phyloP scores from a whole-genome alignment of 1,140 invertebrate genomes.

The Diprion similis region DNA sequence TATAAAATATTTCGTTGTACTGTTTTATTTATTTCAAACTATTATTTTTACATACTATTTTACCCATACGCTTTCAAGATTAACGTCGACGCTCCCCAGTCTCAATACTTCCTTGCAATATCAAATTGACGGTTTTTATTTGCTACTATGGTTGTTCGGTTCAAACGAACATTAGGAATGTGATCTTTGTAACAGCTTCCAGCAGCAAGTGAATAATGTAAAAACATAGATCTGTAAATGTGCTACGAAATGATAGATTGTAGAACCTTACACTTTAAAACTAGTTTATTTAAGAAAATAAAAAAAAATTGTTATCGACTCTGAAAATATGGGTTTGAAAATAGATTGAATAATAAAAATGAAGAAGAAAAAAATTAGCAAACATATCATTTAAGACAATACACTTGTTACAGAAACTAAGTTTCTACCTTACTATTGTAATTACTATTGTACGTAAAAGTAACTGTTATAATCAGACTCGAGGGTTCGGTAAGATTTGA shows the following conservation, averaged over 20 bases:
- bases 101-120: conserved; percentile 44
- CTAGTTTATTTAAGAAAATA: conserved; percentile 52
- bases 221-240: conserved; percentile 41
- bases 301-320: conserved; percentile 49
- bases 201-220: conserved; percentile 36
- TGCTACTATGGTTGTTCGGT: conserved; percentile 30
- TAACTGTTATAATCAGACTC: conserved; percentile 43
- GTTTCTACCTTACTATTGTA: conserved; percentile 52
- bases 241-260: conserved; percentile 35
- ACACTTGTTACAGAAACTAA: conserved; percentile 60
- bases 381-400: conserved; percentile 64
- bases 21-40: no score
- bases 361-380: conserved; percentile 54
- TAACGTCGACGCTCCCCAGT: conserved; percentile 16
- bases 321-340: conserved; percentile 39
- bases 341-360: conserved; percentile 32
- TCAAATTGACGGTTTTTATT: conserved; percentile 33
- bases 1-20: not conserved
- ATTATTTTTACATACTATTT: not conserved
- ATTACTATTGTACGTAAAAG: conserved; percentile 50
- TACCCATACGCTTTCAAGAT: conserved; percentile 28
- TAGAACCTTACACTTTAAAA: conserved; percentile 46
- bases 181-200: conserved; percentile 46
- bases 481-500: conserved; percentile 32
- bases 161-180: conserved; percentile 21